Evolutionary conservation across 2,888 invertebrate species (phyloP), one percentile per base, ranked within the genome.

Genomic region (Phortica okadai): DNA sequence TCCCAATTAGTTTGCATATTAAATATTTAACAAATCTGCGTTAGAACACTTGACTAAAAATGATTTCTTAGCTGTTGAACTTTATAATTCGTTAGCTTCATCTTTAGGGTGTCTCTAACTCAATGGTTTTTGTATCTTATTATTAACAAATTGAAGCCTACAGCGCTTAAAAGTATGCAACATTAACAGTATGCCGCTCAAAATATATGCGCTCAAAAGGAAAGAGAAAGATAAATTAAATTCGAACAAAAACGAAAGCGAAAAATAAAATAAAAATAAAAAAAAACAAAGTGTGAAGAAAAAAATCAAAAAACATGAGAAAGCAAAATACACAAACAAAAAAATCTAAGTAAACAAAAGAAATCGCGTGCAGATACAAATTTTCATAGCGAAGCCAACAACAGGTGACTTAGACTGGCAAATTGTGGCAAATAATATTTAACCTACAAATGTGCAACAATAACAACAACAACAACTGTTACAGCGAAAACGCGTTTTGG

Each of bases 111-210:
- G 33, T 33, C 33, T 33, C 0, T 21, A 21, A 21, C 21, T 21
- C 21, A 21, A 21, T 21, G 21, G 21, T 21, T 21, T 21, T 21
- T 21, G 33, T 33, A 33, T 33, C 33, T 1, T 2, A 33, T 33
- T 2, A 33, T 33, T 4, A 33, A 33, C 0, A 5, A 33, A 33
- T 33, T 33, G 33, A 33, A 33, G 33, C 33, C 33, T n/a, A 74
- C 44, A 25, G 42, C 70, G 74, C 78, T 75, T 58, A 41, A 44
- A 74, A 79, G 62, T 79, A 77, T 76, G 79, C 75, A 75, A 67
- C 21, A 33, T 44, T 66, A 11, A 66, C 50, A 66, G 66, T 74
- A 45, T 74, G 58, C 59, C 62, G 44, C 62, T 45, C 62, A 74
- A 56, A 74, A 62, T n/a, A 45, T 16, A 7, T 54, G 25, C n/a